Base-by-base conservation (phyloP, 1,140 invertebrate species). In the Mactra quadrangularis region DNA sequence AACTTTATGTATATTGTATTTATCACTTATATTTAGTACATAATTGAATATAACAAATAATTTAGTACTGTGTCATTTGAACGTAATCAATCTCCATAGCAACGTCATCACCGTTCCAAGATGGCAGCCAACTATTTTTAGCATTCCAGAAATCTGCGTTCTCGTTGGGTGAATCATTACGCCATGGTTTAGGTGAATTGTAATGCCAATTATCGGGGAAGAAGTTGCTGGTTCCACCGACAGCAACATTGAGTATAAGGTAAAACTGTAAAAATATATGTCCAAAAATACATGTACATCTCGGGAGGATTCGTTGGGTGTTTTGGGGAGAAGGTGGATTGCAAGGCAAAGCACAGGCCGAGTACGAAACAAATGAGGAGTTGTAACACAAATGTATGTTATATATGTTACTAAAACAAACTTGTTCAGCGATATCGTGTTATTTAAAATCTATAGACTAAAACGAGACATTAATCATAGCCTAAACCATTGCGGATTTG, bases 231-330 rank as follows among this genome's bases (percentile, higher is more conserved):
- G 95, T 94, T 25, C 96, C 96, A 55, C 96, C 96, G 19, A 95
- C 96, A 27, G 95, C 95, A 22, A 97, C 87, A 1, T 96, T 96
- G 7, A 97, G 84, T 1, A 95, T 94, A 6, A 97, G 87, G 88
- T 96, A 96, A 91, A 96, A 97, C 87, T 88, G 74, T 6, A 77
- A 72, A 60, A 22, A 57, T 25, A 68, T 52, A 52, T 25, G 35
- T 15, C 19, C 6, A 15, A 3, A 45, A 38, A 11, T 11, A 17
- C 7, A 47, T 9, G 41, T 7, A 17, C 17, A 47, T 47, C 7
- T 17, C 17, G n/a, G n/a, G n/a, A n/a, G n/a, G n/a, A n/a, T n/a
- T n/a, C n/a, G n/a, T n/a, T n/a, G n/a, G n/a, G n/a, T n/a, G n/a
- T n/a, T n/a, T n/a, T n/a, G n/a, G n/a, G n/a, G n/a, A n/a, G n/a